Evolutionary conservation across 2,888 invertebrate genomes (phyloP).

Genomic region (Cetonia aurata): DNA sequence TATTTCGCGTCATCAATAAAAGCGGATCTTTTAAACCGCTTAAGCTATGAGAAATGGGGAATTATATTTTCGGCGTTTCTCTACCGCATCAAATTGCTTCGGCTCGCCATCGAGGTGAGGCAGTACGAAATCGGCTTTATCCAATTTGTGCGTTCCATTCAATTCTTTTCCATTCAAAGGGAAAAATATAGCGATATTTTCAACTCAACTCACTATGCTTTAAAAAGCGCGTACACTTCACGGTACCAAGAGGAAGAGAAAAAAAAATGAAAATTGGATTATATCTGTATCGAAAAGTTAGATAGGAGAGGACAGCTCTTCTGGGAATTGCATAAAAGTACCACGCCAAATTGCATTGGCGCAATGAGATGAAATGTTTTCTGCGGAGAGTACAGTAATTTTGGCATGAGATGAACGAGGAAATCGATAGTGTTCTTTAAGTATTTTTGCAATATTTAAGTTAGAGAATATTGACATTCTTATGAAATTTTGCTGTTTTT

Average conservation of each 20-base stretch:
- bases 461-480: too few species aligned
- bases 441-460: too few species aligned
- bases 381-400: too few species aligned
- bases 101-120: not conserved
- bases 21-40: slow-evolving; percentile 22
- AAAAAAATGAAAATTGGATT: slow-evolving; percentile 9
- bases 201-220: not conserved
- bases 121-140: slow-evolving; percentile 21
- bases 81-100: slow-evolving; percentile 2
- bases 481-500: too few species aligned
- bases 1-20: slow-evolving; percentile 16
- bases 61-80: slow-evolving; percentile 19
- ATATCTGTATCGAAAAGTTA: not conserved
- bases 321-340: slow-evolving; percentile 1
- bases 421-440: too few species aligned
- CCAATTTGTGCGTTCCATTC: slow-evolving; percentile 28
- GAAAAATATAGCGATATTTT: slow-evolving; percentile 4
- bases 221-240: not conserved
- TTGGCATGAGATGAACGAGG: too few species aligned
- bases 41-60: slow-evolving; percentile 14
- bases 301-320: not conserved
- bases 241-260: not conserved
- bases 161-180: slow-evolving; percentile 20
- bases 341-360: slow-evolving; percentile 6
- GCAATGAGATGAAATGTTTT: not conserved